phyloP scores from a whole-genome alignment of 2,797 vertebrate genomes.

The Rallus crepitans region DNA sequence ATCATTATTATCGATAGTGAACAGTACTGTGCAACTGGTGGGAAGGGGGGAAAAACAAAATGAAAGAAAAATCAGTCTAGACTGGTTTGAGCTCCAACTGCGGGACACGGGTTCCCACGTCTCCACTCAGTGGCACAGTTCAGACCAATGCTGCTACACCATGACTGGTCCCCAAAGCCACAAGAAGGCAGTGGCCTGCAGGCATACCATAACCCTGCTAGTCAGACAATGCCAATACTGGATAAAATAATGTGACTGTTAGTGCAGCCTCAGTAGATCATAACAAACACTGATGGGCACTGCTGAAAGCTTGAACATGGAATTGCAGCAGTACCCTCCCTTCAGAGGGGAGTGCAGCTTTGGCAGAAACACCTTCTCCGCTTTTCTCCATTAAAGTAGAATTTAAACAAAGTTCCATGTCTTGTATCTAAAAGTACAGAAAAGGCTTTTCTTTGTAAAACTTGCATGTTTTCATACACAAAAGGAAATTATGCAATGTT shows the following conservation, averaged over 20 bases:
- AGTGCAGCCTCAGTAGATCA: not conserved
- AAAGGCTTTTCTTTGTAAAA: not conserved
- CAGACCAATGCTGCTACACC: not conserved
- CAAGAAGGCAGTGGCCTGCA: not conserved
- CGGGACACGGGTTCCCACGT: rapidly evolving
- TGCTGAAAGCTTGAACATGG: slow-evolving; percentile 5
- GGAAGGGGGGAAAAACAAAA: not conserved
- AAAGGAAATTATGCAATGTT: not conserved
- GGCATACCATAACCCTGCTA: not conserved
- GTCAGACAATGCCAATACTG: slow-evolving; percentile 5
- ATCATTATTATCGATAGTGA: not conserved
- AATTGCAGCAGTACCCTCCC: not conserved
- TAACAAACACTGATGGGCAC: slow-evolving; percentile 2
- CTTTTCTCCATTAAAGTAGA: not conserved
- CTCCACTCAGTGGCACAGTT: not conserved
- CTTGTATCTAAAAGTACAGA: not conserved
- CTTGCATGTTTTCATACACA: not conserved
- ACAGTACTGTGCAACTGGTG: not conserved
- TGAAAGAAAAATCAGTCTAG: not conserved
- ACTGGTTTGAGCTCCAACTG: not conserved
- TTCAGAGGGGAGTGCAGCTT: not conserved
- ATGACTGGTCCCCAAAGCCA: not conserved
- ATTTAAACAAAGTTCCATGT: not conserved
- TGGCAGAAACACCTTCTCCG: not conserved
- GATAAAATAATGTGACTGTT: not conserved